A percentile compares a stretch with the other conserved stretches of the same genome.
phyloP scores from a whole-genome alignment of 2,113 vertebrate genomes.

The Formicarius rufipectus region DNA sequence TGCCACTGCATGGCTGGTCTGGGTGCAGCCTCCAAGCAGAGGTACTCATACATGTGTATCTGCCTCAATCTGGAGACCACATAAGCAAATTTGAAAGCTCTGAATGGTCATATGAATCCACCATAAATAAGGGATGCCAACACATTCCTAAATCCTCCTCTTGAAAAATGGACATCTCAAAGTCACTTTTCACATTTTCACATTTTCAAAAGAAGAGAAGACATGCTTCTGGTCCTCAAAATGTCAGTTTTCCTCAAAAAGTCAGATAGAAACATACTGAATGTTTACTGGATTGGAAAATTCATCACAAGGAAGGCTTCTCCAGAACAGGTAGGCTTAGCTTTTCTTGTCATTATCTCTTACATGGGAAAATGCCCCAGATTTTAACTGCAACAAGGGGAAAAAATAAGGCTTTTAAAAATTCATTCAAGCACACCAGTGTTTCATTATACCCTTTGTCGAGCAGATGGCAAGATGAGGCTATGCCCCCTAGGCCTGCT shows the following conservation, averaged over 20 bases:
- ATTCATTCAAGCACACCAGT: constrained; percentile 15
- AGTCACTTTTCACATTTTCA: neutral
- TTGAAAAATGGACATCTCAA: neutral
- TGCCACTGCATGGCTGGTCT: neutral
- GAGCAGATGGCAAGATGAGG: constrained; percentile 53
- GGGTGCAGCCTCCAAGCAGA: neutral
- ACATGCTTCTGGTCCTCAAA: neutral
- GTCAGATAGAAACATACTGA: neutral
- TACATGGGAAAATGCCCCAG: neutral
- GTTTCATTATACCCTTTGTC: constrained; percentile 19
- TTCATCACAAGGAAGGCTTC: neutral
- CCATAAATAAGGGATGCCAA: neutral
- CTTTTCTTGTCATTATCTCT: neutral
- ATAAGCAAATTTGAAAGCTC: neutral
- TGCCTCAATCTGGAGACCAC: neutral
- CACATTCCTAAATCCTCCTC: neutral
- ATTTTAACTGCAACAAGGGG: constrained; percentile 23
- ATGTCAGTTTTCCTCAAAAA: neutral
- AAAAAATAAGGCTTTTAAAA: constrained; percentile 40
- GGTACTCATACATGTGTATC: fast-evolving
- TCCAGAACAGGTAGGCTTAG: neutral
- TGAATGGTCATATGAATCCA: neutral
- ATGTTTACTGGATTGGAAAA: constrained; percentile 22
- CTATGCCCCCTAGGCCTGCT: neutral
- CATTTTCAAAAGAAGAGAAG: too few relatives aligned